Conservation (phyloP, 2,113 vertebrate genomes). For the Willisornis vidua region DNA sequence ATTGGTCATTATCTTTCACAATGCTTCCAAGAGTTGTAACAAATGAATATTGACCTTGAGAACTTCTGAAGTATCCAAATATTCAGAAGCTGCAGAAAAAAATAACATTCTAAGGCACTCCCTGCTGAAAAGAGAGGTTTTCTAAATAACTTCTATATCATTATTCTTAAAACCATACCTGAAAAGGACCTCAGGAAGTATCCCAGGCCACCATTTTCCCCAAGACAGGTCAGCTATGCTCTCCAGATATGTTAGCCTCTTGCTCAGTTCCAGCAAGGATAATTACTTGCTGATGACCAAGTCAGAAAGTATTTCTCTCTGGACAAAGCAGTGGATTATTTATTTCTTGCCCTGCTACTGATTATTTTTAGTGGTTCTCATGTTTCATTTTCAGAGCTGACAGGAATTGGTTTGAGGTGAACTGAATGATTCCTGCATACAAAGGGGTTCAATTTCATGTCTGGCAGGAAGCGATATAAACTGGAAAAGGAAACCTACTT, state of each 20-base stretch:
- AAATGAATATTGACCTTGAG: neutral
- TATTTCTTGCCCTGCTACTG: neutral
- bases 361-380: slow-evolving; percentile 40
- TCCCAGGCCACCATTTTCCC: neutral
- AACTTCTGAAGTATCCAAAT: neutral
- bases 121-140: neutral
- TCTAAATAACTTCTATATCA: neutral
- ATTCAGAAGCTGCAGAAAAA: neutral
- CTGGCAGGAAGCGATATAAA: neutral
- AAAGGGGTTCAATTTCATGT: neutral
- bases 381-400: neutral
- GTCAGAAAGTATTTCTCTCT: neutral
- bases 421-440: neutral
- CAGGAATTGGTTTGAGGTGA: neutral
- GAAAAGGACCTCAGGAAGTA: neutral
- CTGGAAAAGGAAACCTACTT: neutral
- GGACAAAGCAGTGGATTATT: slow-evolving; percentile 12
- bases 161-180: neutral
- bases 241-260: neutral
- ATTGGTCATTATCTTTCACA: neutral
- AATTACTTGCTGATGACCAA: slow-evolving; percentile 18
- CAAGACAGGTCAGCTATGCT: neutral
- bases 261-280: neutral
- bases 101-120: neutral
- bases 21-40: neutral